These are phyloP conservation scores for Pygoscelis adeliae DNA, from an alignment of 2,113 vertebrate species.

Conservation along the genomic window DNA sequence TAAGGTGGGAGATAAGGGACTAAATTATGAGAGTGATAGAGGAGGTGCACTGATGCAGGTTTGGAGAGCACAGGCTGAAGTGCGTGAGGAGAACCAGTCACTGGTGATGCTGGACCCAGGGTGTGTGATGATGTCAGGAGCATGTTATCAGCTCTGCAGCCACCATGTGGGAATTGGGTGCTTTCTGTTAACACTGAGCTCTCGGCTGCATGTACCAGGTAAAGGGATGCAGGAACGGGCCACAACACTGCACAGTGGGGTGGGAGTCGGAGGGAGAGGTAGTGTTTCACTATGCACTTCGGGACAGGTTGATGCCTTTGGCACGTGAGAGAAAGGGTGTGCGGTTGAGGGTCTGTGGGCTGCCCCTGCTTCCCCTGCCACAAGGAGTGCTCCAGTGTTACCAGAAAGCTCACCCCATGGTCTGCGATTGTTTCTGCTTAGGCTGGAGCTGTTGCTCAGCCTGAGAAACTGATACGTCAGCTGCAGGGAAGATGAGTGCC, in stretches of 20 bases:
- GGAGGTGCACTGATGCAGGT: too few species aligned
- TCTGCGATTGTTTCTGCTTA: not conserved
- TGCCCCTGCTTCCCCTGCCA: not conserved
- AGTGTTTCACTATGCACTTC: not conserved
- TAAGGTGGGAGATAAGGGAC: too few species aligned
- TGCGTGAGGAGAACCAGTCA: not conserved
- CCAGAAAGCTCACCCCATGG: too few species aligned
- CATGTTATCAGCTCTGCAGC: too few species aligned
- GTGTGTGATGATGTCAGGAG: too few species aligned
- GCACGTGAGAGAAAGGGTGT: not conserved
- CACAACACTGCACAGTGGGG: not conserved
- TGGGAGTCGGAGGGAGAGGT: not conserved
- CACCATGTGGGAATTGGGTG: not conserved
- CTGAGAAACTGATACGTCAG: not conserved
- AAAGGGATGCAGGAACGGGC: not conserved
- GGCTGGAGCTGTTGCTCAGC: not conserved
- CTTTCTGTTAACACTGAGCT: not conserved
- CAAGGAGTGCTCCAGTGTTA: not conserved
- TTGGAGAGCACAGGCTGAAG: not conserved
- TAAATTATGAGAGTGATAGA: too few species aligned
- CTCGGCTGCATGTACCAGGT: accelerated
- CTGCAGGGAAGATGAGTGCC: not conserved
- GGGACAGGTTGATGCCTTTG: not conserved
- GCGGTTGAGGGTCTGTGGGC: not conserved
- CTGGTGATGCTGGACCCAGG: not conserved